A percentile compares a stretch with the other conserved stretches of the same genome.
phyloP scores from a whole-genome alignment of 2,797 vertebrate species.

The Chaenodraco wilsoni region DNA sequence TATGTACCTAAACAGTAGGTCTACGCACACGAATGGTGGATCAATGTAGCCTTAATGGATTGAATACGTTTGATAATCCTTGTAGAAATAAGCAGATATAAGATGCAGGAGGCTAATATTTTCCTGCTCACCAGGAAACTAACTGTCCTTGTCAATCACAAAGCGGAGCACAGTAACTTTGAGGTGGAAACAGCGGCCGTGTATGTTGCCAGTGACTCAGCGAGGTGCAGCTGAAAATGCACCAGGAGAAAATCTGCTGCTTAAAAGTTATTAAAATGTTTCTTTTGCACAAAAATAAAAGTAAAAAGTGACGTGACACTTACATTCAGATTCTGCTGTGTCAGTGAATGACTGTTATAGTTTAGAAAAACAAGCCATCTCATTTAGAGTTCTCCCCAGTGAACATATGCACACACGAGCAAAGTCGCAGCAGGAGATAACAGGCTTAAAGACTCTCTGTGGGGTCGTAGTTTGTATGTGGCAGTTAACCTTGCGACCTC shows the following conservation, averaged over 20 bases:
- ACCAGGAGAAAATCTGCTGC: slow-evolving; percentile 1
- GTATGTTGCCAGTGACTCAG: slow-evolving; percentile 9
- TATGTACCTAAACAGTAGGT: neutral
- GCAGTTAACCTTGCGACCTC: slow-evolving; percentile 64
- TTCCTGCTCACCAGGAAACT: slow-evolving; percentile 9
- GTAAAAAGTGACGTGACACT: neutral
- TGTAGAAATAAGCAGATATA: slow-evolving; percentile 21
- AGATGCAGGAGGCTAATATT: slow-evolving; percentile 14
- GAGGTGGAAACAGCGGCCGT: neutral
- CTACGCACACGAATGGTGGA: neutral
- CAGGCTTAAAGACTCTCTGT: slow-evolving; percentile 63
- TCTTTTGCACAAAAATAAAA: neutral
- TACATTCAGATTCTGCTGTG: slow-evolving; percentile 3
- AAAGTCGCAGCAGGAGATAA: slow-evolving; percentile 56
- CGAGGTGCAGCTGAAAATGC: slow-evolving; percentile 8
- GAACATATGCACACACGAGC: slow-evolving; percentile 26
- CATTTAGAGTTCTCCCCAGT: slow-evolving; percentile 9
- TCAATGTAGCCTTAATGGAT: neutral
- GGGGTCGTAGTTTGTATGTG: slow-evolving; percentile 55
- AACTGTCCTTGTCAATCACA: slow-evolving; percentile 26
- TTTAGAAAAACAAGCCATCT: slow-evolving; percentile 15
- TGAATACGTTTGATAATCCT: slow-evolving; percentile 17
- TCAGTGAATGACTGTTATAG: neutral
- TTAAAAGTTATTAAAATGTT: neutral
- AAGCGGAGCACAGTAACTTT: neutral